Evolutionary conservation across 1,140 invertebrate genomes (phyloP).

Genomic region (Papilio polyxenes): DNA sequence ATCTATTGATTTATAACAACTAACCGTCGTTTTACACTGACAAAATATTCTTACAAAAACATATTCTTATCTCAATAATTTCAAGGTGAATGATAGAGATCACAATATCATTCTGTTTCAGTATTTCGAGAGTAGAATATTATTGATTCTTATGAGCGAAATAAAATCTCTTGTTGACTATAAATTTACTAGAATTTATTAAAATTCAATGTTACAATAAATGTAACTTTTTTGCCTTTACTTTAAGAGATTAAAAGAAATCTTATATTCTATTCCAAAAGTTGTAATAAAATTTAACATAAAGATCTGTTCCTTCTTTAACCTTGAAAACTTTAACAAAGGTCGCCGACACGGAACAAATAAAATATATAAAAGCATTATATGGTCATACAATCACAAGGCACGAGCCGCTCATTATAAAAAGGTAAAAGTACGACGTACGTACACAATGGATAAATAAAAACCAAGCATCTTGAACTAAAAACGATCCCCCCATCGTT

Average conservation of each 20-base stretch:
- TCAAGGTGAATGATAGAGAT: neutral
- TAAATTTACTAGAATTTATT: no score
- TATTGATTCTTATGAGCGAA: no score
- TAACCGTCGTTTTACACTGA: neutral
- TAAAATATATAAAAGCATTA: neutral
- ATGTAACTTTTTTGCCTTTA: no score
- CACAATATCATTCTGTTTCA: neutral
- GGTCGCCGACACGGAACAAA: neutral
- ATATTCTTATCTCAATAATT: neutral
- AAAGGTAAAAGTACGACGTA: neutral
- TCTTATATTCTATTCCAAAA: no score
- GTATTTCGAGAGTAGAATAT: no score
- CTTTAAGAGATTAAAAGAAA: no score
- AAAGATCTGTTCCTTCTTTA: neutral
- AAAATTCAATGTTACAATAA: no score
- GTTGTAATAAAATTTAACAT: neutral
- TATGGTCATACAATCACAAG: conserved; percentile 6
- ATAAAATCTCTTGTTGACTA: no score
- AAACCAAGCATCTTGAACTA: neutral
- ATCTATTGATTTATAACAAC: neutral
- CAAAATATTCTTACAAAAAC: neutral
- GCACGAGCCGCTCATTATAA: neutral
- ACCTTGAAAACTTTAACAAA: conserved; percentile 6
- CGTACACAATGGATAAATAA: neutral
- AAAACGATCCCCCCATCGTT: neutral